Evolutionary conservation across 2,888 invertebrate species (phyloP).

Genomic region (Limnephilus auricula): DNA sequence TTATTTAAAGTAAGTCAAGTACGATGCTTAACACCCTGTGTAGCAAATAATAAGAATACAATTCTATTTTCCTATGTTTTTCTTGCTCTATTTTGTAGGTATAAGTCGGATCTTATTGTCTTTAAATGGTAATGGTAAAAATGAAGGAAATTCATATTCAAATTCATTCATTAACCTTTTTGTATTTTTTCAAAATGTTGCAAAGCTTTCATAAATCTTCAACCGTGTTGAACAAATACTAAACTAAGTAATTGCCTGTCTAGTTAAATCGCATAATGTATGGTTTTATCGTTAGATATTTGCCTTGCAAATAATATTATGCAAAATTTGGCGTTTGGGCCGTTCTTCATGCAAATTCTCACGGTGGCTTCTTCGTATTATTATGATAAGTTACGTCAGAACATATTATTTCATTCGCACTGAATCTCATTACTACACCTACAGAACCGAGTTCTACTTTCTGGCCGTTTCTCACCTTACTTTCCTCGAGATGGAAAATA

Average conservation of each 20-base stretch:
- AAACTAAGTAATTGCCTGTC: not conserved
- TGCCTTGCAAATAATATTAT: not conserved
- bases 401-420: not conserved
- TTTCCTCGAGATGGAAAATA: not conserved
- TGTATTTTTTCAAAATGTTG: not conserved
- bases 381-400: not conserved
- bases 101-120: not conserved
- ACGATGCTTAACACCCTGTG: too few relatives aligned
- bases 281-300: not conserved
- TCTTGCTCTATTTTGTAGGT: not conserved
- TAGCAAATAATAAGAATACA: not conserved
- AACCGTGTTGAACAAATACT: not conserved
- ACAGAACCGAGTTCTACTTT: not conserved
- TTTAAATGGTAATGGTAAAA: not conserved
- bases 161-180: not conserved
- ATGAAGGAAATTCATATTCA: not conserved
- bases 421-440: not conserved
- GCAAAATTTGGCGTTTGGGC: not conserved
- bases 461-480: not conserved
- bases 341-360: slow-evolving; percentile 2
- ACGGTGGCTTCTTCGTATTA: not conserved
- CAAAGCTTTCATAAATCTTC: not conserved
- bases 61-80: too few relatives aligned
- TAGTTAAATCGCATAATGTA: not conserved
- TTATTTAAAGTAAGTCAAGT: too few relatives aligned